Evolutionary conservation across 2,888 invertebrate genomes (phyloP).

Genomic region (Rhyacophila evoluta): DNA sequence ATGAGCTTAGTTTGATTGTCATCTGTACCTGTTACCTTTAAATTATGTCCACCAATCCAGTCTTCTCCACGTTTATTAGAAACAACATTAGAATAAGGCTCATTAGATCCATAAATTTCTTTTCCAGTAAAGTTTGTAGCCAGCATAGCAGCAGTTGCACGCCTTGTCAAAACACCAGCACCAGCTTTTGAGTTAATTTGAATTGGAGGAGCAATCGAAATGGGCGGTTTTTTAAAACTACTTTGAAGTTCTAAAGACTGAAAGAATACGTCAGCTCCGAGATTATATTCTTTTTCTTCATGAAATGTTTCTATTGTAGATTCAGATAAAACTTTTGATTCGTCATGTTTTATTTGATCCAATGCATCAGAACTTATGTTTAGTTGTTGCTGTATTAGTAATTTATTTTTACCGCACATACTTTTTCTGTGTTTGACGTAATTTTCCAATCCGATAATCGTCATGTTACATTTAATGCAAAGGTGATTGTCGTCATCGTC

Average conservation of each 20-base stretch:
- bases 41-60: constrained; percentile 73
- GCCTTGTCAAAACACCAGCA: constrained; percentile 63
- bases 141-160: constrained; percentile 62
- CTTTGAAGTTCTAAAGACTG: constrained; percentile 85
- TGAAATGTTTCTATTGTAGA: constrained; percentile 53
- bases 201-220: constrained; percentile 67
- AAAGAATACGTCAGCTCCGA: constrained; percentile 89
- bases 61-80: constrained; percentile 68
- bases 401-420: constrained; percentile 70
- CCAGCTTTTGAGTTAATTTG: constrained; percentile 58
- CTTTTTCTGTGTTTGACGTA: constrained; percentile 87
- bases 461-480: constrained; percentile 87
- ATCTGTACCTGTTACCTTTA: constrained; percentile 69
- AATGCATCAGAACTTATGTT: constrained; percentile 61
- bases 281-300: constrained; percentile 70
- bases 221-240: constrained; percentile 73
- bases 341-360: constrained; percentile 62
- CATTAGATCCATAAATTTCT: constrained; percentile 13
- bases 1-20: constrained; percentile 74
- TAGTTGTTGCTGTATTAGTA: constrained; percentile 20
- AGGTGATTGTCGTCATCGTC: constrained; percentile 88
- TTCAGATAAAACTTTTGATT: constrained; percentile 55
- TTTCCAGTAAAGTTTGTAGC: constrained; percentile 56
- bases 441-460: constrained; percentile 86
- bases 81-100: constrained; percentile 31